Evolutionary conservation across 2,113 vertebrate species (phyloP).

Genomic region (Brachionichthys hirsutus): DNA sequence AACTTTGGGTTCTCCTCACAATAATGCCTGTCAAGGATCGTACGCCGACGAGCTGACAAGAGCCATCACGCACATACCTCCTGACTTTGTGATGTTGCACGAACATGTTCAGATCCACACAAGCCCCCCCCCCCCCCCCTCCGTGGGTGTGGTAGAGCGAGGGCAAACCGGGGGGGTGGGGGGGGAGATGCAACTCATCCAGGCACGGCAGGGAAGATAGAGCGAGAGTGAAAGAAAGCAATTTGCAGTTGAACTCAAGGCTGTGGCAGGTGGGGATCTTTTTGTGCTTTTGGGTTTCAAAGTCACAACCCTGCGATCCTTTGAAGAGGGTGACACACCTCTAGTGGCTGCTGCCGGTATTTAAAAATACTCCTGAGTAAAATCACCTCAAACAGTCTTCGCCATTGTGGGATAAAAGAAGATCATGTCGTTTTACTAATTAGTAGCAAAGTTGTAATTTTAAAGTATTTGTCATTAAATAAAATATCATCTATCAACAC

Average conservation of each 20-base stretch:
- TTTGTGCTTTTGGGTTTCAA: constrained; percentile 19
- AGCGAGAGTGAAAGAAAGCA: not conserved
- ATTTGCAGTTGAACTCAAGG: not conserved
- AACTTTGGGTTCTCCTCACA: not conserved
- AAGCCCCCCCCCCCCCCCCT: too few species aligned
- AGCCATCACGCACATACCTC: not conserved
- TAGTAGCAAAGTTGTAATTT: too few species aligned
- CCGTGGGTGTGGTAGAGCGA: constrained; percentile 33
- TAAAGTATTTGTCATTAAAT: too few species aligned
- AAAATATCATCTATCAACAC: too few species aligned
- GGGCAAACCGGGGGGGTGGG: constrained; percentile 18
- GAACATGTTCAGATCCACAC: constrained; percentile 1
- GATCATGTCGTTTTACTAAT: too few species aligned
- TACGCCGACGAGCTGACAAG: not conserved
- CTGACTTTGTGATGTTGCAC: constrained; percentile 14
- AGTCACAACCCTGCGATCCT: constrained; percentile 4
- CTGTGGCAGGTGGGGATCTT: constrained; percentile 20
- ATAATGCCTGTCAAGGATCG: too few species aligned
- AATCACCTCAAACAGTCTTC: too few species aligned
- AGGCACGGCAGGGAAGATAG: not conserved
- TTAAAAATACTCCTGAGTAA: too few species aligned
- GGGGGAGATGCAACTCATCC: constrained; percentile 11
- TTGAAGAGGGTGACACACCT: not conserved
- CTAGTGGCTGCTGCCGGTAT: constrained; percentile 1
- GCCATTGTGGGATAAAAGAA: too few species aligned